These are phyloP conservation scores for Tetragonula carbonaria DNA, from an alignment of 2,888 invertebrate species.

Conservation along the genomic window DNA sequence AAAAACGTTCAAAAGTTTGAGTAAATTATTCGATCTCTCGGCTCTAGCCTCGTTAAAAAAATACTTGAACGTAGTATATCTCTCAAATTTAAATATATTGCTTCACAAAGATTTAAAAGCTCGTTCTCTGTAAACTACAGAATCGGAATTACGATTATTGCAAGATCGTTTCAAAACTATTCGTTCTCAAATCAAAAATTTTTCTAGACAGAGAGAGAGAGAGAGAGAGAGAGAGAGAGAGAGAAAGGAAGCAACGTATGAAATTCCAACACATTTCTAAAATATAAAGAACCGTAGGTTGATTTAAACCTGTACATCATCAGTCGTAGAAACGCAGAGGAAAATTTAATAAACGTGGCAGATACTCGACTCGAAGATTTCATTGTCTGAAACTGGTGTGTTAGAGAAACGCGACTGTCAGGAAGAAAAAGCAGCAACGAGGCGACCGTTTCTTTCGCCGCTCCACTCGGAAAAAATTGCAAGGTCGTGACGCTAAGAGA, in stretches of 20 bases:
- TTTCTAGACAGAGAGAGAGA: no score
- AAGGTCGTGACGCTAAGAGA: neutral
- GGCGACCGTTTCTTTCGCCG: neutral
- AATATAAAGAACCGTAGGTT: neutral
- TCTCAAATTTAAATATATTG: no score
- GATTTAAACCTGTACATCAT: neutral
- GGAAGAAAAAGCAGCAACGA: slow-evolving; percentile 6
- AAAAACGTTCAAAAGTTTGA: no score
- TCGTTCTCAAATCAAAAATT: no score
- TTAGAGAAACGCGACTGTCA: slow-evolving; percentile 10
- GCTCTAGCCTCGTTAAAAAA: no score
- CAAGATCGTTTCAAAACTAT: no score
- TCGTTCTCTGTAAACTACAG: no score
- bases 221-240: neutral
- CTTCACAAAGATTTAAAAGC: no score
- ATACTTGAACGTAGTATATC: no score
- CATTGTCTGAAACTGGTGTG: neutral
- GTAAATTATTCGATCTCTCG: no score
- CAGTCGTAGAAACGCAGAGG: no score
- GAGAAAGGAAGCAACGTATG: neutral
- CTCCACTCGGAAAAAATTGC: slow-evolving; percentile 21
- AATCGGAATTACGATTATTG: no score
- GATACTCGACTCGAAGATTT: neutral
- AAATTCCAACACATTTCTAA: neutral
- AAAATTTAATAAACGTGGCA: slow-evolving; percentile 25